A percentile compares a stretch with the other conserved stretches of the same genome.
These are phyloP conservation scores for Athrips mouffetella DNA, from an alignment of 2,888 invertebrate genomes.

Conservation along the genomic window DNA sequence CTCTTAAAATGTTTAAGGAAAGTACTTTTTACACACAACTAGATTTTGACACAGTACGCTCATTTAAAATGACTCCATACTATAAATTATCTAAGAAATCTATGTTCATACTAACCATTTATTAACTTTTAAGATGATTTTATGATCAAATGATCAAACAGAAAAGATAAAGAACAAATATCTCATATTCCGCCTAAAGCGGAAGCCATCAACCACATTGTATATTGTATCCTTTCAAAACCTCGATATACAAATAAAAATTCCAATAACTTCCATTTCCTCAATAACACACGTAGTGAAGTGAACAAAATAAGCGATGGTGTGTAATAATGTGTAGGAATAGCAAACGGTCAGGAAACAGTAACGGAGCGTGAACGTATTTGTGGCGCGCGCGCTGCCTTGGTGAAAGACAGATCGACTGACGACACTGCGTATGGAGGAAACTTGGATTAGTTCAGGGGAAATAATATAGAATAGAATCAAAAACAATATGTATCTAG, in stretches of 20 bases:
- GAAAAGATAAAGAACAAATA: background rate
- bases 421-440: constrained; percentile 41
- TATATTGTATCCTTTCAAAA: background rate
- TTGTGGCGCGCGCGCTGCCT: constrained; percentile 40
- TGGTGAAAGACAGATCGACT: constrained; percentile 59
- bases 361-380: constrained; percentile 62
- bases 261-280: constrained; percentile 42
- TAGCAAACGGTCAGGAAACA: constrained; percentile 52
- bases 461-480: background rate
- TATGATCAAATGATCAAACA: constrained; percentile 2
- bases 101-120: too few relatives aligned
- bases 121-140: too few relatives aligned
- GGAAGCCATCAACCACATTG: constrained; percentile 3
- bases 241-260: constrained; percentile 21
- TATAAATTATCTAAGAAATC: too few relatives aligned
- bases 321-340: constrained; percentile 58
- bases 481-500: background rate
- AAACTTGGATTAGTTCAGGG: constrained; percentile 21
- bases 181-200: background rate
- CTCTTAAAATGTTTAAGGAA: too few relatives aligned
- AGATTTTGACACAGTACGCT: too few relatives aligned
- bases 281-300: constrained; percentile 40
- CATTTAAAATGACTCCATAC: too few relatives aligned
- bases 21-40: too few relatives aligned
- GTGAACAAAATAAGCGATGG: constrained; percentile 38